Base-by-base conservation (phyloP, 64 coral and sea anemone genomes). In the Dendrophyllia cribrosa region DNA sequence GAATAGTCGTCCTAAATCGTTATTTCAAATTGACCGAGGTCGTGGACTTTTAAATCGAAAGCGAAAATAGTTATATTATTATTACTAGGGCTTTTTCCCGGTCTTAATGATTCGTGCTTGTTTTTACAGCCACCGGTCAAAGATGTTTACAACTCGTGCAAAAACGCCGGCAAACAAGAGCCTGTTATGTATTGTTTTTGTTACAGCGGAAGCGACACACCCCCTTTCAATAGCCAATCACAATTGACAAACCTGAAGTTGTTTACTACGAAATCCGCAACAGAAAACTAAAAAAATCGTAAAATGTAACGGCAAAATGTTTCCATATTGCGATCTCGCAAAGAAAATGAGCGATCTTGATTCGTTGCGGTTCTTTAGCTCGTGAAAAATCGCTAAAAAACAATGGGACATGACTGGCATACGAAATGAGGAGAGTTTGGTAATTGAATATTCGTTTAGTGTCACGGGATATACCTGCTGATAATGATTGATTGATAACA, bases 361-460 rank as follows among this genome's bases (percentile, higher is more conserved):
- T 2, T 67, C 7, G 9, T 5, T 19, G 45, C 1, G 3, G 20
- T 15, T 13, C 0, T 17, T 50, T 23, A 8, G 12, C 11, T 63
- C 11, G 26, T 3, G 9, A 67, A 83, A 83, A 67, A 51, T 48
- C 8, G 60, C 61, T 48, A 60, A 21, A 83, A 83, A 49, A 66
- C 46, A 9, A 21, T 51, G 80, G 62, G 80, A 83, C 80, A 83
- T 83, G 80, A 83, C 61, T 22, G 10, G 80, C 17, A 83, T 83
- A 83, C 17, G 7, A 50, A 66, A 83, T 83, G 45, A 83, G 80
- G 17, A 23, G 44, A 49, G 59, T 48, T 13, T 50, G 80, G 80
- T 83, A 45, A 83, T 83, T 83, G n/a, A 66, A 83, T 75, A 83
- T 83, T 83, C 46, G 66, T 50, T 66, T 59, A 82, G 63, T 82